Evolutionary conservation across 2,113 vertebrate genomes (phyloP).

Genomic region (Entelurus aequoreus): DNA sequence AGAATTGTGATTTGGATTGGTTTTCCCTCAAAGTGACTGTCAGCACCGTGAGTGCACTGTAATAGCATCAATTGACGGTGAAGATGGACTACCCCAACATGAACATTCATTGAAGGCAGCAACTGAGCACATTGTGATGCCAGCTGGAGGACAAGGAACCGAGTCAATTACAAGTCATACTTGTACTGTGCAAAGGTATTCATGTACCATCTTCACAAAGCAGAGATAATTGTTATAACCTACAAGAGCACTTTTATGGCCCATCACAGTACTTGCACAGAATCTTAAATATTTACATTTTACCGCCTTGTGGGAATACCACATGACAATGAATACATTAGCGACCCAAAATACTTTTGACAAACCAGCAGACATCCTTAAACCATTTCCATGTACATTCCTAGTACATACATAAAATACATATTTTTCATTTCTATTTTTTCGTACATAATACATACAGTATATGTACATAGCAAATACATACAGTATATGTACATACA

Average conservation of each 20-base stretch:
- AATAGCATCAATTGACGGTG: constrained; percentile 51
- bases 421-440: too few species aligned
- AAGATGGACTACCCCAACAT: constrained; percentile 27
- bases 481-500: too few species aligned
- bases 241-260: not conserved
- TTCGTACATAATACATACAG: too few species aligned
- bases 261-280: not conserved
- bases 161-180: constrained; percentile 26
- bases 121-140: constrained; percentile 30
- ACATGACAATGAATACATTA: not conserved
- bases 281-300: not conserved
- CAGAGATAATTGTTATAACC: not conserved
- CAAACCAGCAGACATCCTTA: not conserved
- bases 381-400: not conserved
- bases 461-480: too few species aligned
- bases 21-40: constrained; percentile 38
- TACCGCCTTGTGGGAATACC: not conserved
- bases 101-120: constrained; percentile 48
- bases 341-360: not conserved
- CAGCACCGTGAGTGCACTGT: constrained; percentile 41
- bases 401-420: too few species aligned
- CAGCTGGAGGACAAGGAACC: constrained; percentile 36
- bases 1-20: constrained; percentile 21
- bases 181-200: constrained; percentile 10
- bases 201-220: not conserved